Conservation (phyloP, 2,797 vertebrate genomes). For the Aeoliscus strigatus region DNA sequence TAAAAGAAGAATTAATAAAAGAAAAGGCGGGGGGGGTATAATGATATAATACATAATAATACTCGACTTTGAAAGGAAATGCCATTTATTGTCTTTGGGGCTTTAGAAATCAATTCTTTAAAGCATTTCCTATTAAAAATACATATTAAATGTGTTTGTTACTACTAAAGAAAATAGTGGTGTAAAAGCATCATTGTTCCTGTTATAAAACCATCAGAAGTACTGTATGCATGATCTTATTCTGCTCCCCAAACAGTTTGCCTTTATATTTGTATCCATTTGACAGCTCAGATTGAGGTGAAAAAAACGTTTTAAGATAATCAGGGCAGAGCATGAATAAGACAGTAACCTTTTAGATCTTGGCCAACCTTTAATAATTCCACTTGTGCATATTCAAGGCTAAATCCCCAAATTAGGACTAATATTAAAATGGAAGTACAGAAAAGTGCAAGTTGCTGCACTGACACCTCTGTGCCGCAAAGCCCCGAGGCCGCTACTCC, state of each 20-base stretch:
- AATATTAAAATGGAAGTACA: constrained; percentile 48
- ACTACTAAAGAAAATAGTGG: too few species aligned
- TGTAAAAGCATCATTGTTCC: too few species aligned
- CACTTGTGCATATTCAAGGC: constrained; percentile 62
- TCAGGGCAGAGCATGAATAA: constrained; percentile 25
- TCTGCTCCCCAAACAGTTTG: constrained; percentile 13
- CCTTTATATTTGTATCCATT: constrained; percentile 29
- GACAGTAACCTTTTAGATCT: constrained; percentile 40
- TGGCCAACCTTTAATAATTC: constrained; percentile 65
- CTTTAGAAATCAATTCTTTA: too few species aligned
- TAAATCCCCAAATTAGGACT: constrained; percentile 57
- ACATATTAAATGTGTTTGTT: too few species aligned
- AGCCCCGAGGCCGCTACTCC: constrained; percentile 51
- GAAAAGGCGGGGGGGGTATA: too few species aligned
- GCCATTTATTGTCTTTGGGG: too few species aligned
- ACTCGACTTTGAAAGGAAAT: too few species aligned
- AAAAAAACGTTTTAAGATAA: constrained; percentile 37
- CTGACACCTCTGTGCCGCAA: constrained; percentile 43
- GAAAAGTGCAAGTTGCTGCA: constrained; percentile 34
- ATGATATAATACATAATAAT: too few species aligned
- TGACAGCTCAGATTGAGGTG: constrained; percentile 29
- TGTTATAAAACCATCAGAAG: constrained; percentile 10
- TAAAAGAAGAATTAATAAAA: too few species aligned
- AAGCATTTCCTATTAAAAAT: too few species aligned
- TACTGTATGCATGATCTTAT: constrained; percentile 17